These are phyloP conservation scores for Calycopis cecrops DNA, from an alignment of 1,140 invertebrate genomes.

Conservation along the genomic window DNA sequence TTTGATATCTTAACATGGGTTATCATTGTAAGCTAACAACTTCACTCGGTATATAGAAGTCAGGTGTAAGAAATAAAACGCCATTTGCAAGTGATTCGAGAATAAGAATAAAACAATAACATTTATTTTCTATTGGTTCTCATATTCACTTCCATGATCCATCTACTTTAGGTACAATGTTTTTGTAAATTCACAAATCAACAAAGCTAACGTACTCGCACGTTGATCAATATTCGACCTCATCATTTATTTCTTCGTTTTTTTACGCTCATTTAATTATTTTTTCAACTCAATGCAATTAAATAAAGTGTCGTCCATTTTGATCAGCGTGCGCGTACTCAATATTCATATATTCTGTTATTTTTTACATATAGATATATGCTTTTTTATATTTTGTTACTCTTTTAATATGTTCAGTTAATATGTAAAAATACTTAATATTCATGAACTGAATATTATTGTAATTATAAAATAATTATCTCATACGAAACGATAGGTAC, in stretches of 20 bases:
- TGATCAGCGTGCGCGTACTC: slow-evolving; percentile 46
- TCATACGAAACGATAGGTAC: slow-evolving; percentile 68
- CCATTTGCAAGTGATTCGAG: slow-evolving; percentile 69
- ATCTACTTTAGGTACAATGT: slow-evolving; percentile 66
- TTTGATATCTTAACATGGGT: too few species aligned
- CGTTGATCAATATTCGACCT: slow-evolving; percentile 35
- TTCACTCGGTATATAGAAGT: neutral
- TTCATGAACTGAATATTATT: slow-evolving; percentile 65
- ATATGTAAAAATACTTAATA: slow-evolving; percentile 71
- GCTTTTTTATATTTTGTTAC: slow-evolving; percentile 49
- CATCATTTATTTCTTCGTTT: slow-evolving; percentile 12
- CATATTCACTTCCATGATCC: slow-evolving; percentile 41
- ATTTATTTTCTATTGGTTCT: slow-evolving; percentile 72
- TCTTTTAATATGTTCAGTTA: slow-evolving; percentile 66
- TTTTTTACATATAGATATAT: slow-evolving; percentile 57
- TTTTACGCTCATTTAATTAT: slow-evolving; percentile 7
- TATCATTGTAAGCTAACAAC: neutral
- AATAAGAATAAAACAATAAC: slow-evolving; percentile 73
- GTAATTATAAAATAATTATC: slow-evolving; percentile 66
- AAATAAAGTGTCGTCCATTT: slow-evolving; percentile 17
- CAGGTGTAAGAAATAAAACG: slow-evolving; percentile 50
- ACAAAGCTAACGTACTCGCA: slow-evolving; percentile 56
- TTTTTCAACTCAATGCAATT: slow-evolving; percentile 12
- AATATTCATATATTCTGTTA: slow-evolving; percentile 59
- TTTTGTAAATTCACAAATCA: slow-evolving; percentile 65